These are phyloP conservation scores for Pseudochaenichthys georgianus DNA, from an alignment of 2,797 vertebrate genomes.

Conservation along the genomic window DNA sequence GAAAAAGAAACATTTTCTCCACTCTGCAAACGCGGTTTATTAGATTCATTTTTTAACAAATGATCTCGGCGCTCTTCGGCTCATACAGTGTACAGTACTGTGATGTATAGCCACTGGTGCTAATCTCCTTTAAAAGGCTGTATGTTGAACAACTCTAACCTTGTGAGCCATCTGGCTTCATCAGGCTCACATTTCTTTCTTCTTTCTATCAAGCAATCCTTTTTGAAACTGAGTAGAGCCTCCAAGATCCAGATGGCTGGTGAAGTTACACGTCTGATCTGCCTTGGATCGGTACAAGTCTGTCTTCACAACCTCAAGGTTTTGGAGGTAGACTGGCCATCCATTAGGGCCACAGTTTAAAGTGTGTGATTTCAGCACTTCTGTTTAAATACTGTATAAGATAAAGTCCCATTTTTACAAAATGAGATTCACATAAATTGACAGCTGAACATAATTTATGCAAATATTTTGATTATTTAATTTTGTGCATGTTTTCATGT, in stretches of 20 bases:
- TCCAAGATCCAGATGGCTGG: constrained; percentile 70
- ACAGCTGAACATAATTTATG: constrained; percentile 9
- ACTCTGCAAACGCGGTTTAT: constrained; percentile 61
- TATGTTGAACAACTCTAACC: constrained; percentile 67
- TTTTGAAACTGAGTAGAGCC: constrained; percentile 51
- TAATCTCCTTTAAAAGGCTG: constrained; percentile 38
- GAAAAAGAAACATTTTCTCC: constrained; percentile 44
- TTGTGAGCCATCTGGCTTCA: constrained; percentile 75
- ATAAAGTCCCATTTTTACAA: background rate
- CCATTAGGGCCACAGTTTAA: constrained; percentile 30
- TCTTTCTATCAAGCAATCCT: constrained; percentile 20
- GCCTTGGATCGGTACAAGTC: constrained; percentile 36
- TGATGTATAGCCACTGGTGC: constrained; percentile 23
- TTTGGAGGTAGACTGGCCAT: constrained; percentile 56
- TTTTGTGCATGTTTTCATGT: background rate
- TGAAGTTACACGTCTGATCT: constrained; percentile 60
- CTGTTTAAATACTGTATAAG: too few species aligned
- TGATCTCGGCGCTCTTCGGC: constrained; percentile 43
- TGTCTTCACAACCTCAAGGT: constrained; percentile 41
- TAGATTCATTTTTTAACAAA: constrained; percentile 59
- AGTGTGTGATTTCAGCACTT: background rate
- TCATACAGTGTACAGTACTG: constrained; percentile 27
- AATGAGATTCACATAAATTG: background rate
- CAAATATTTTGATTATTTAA: constrained; percentile 4
- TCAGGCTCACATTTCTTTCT: constrained; percentile 64